Evolutionary conservation across 2,888 invertebrate genomes (phyloP).

Genomic region (Hydriomena furcata): DNA sequence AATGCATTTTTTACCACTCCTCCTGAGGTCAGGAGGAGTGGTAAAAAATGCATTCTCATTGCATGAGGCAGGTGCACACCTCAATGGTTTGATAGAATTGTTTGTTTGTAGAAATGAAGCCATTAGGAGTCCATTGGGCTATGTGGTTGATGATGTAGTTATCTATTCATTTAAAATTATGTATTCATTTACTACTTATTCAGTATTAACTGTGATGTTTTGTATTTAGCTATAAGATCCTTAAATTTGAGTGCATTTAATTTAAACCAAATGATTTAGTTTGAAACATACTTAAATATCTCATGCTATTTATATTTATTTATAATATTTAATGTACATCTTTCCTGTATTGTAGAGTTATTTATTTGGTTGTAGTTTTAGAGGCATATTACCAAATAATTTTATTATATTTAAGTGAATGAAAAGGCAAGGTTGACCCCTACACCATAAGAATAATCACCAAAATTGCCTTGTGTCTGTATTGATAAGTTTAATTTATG

Average conservation of each 20-base stretch:
- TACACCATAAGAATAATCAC: slow-evolving; percentile 30
- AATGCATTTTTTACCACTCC: no score
- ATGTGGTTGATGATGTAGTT: no score
- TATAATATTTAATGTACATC: slow-evolving; percentile 18
- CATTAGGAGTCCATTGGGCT: no score
- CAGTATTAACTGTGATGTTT: slow-evolving; percentile 81
- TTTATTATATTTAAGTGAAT: background rate
- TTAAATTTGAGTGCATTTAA: slow-evolving; percentile 75
- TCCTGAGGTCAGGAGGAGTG: no score
- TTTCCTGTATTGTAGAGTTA: background rate
- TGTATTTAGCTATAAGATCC: slow-evolving; percentile 67
- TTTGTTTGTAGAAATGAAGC: no score
- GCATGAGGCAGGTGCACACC: no score
- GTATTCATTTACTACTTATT: slow-evolving; percentile 67
- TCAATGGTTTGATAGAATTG: no score
- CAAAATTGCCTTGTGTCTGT: slow-evolving; percentile 46
- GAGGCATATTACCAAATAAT: slow-evolving; percentile 17
- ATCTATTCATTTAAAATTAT: slow-evolving; percentile 42
- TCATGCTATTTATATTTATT: slow-evolving; percentile 24
- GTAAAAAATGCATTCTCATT: no score
- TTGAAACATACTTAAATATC: slow-evolving; percentile 40
- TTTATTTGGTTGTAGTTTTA: slow-evolving; percentile 10
- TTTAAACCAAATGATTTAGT: slow-evolving; percentile 72
- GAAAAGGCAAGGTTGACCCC: background rate
- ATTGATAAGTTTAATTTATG: slow-evolving; percentile 34